A percentile compares a stretch with the other conserved stretches of the same genome.
These are phyloP conservation scores for Hylia prasina DNA, from an alignment of 2,113 vertebrate genomes.

Conservation along the genomic window DNA sequence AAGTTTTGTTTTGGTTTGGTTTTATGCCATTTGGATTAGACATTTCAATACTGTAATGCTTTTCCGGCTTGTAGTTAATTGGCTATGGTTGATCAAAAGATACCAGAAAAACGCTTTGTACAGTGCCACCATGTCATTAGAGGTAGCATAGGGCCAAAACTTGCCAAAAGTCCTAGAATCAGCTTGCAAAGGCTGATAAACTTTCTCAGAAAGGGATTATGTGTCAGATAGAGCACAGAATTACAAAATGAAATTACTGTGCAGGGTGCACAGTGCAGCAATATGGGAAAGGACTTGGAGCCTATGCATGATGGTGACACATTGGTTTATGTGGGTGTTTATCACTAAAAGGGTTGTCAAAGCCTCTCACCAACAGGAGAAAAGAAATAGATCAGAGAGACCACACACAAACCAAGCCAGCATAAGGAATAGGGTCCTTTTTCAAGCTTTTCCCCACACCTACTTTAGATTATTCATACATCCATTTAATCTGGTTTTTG, in stretches of 20 bases:
- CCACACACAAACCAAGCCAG: conserved; percentile 8
- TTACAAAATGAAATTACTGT: not conserved
- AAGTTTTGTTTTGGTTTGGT: not conserved
- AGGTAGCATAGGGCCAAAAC: not conserved
- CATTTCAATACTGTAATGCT: not conserved
- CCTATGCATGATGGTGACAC: not conserved
- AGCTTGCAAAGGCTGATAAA: conserved; percentile 3
- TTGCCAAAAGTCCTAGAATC: not conserved
- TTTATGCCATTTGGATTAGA: not conserved
- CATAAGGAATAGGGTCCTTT: not conserved
- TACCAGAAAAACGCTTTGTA: not conserved
- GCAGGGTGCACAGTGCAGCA: not conserved
- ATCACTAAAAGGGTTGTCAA: not conserved
- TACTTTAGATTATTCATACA: not conserved
- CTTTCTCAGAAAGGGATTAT: not conserved
- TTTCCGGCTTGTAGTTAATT: not conserved
- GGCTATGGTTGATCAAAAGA: not conserved
- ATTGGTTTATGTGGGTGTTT: not conserved
- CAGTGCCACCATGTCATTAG: not conserved
- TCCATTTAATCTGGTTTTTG: not conserved
- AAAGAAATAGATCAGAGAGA: conserved; percentile 20
- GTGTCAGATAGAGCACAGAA: not conserved
- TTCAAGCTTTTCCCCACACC: not conserved
- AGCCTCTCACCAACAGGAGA: not conserved
- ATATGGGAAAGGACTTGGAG: not conserved